These are phyloP conservation scores for Actinia tenebrosa DNA, from an alignment of 64 coral and sea anemone species.

Conservation along the genomic window DNA sequence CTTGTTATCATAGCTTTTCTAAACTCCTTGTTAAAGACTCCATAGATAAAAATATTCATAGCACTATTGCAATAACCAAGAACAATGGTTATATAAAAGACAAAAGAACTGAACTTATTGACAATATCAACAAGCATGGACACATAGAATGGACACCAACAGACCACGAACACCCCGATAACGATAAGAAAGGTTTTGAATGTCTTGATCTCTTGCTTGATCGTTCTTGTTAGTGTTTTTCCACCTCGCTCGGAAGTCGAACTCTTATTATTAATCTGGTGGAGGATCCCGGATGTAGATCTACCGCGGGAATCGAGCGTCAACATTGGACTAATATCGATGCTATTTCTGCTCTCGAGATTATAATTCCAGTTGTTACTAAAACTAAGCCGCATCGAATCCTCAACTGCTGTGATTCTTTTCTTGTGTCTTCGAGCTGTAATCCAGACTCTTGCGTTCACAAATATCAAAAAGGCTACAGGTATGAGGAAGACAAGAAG, in stretches of 20 bases:
- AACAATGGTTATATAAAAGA: slow-evolving; percentile 32
- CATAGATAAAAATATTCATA: slow-evolving; percentile 62
- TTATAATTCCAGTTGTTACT: neutral
- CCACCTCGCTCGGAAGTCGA: neutral
- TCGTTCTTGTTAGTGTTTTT: neutral
- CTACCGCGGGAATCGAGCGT: neutral
- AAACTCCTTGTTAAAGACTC: slow-evolving; percentile 44
- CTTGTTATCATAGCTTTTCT: slow-evolving; percentile 12
- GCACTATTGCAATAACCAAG: slow-evolving; percentile 66
- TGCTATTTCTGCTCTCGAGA: neutral
- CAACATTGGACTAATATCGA: neutral
- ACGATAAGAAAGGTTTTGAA: slow-evolving; percentile 54
- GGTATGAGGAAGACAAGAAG: slow-evolving; percentile 17
- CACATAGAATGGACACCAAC: slow-evolving; percentile 47
- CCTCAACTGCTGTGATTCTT: neutral
- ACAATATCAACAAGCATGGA: slow-evolving; percentile 37
- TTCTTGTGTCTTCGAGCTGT: slow-evolving; percentile 33
- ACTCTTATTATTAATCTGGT: neutral
- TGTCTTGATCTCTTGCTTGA: slow-evolving; percentile 56
- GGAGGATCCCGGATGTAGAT: neutral
- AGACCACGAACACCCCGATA: slow-evolving; percentile 36
- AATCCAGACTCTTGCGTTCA: slow-evolving; percentile 27
- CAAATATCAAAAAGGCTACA: slow-evolving; percentile 28
- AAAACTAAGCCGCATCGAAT: neutral
- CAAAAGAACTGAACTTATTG: neutral